A percentile compares a stretch with the other conserved stretches of the same genome.
phyloP scores from a whole-genome alignment of 2,888 invertebrate species.

The Hecatera dysodea region DNA sequence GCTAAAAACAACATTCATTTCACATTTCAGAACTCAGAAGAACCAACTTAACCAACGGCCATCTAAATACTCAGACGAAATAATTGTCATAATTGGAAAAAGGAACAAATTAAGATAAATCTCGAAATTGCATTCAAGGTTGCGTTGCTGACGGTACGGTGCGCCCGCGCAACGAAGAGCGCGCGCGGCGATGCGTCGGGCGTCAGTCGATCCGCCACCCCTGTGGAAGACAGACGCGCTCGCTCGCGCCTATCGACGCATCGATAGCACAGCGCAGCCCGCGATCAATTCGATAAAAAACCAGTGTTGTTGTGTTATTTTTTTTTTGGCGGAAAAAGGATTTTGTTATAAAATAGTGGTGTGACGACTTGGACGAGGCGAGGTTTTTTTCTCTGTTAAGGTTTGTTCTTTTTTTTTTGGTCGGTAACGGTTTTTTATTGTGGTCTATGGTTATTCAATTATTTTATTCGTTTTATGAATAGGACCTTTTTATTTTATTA shows the following conservation, averaged over 20 bases:
- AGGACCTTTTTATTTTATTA: not conserved
- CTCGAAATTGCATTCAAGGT: slow-evolving; percentile 81
- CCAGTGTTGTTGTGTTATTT: slow-evolving; percentile 80
- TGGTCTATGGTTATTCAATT: slow-evolving; percentile 50
- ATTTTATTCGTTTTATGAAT: slow-evolving; percentile 37
- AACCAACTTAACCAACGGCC: not conserved
- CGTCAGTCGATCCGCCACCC: slow-evolving; percentile 77
- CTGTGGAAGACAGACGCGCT: slow-evolving; percentile 65
- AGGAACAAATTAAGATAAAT: slow-evolving; percentile 78
- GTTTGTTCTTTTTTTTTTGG: slow-evolving; percentile 68
- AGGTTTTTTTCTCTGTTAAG: slow-evolving; percentile 76
- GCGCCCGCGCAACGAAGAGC: slow-evolving; percentile 74
- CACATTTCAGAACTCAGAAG: not conserved
- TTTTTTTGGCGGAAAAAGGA: slow-evolving; percentile 69
- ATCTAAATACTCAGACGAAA: slow-evolving; percentile 27
- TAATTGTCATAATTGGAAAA: slow-evolving; percentile 55
- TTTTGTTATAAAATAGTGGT: slow-evolving; percentile 72
- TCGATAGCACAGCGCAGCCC: slow-evolving; percentile 74
- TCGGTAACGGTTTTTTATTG: slow-evolving; percentile 52
- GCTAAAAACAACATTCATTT: not conserved
- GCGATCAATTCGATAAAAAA: slow-evolving; percentile 72
- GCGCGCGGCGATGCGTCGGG: slow-evolving; percentile 61
- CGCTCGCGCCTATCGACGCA: slow-evolving; percentile 70
- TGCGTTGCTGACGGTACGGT: slow-evolving; percentile 71
- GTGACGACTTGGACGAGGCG: slow-evolving; percentile 76